These are phyloP conservation scores for Entelurus aequoreus DNA, from an alignment of 2,113 vertebrate species.

Conservation along the genomic window DNA sequence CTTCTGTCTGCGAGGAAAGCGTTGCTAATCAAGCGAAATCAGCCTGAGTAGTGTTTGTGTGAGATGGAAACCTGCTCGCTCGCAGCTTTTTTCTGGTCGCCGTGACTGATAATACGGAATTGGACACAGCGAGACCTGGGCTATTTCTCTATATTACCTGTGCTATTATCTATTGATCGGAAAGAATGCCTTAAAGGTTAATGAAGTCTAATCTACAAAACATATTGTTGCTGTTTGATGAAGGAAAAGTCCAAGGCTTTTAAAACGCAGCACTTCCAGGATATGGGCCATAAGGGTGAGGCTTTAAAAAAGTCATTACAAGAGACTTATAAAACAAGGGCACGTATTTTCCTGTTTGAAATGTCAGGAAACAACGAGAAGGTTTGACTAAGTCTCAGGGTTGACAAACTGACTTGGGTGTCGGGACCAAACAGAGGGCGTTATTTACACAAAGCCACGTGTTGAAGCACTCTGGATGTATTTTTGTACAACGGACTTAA, in stretches of 20 bases:
- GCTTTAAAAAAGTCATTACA: not conserved
- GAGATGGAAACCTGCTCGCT: conserved; percentile 37
- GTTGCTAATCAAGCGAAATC: conserved; percentile 54
- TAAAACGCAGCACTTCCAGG: not conserved
- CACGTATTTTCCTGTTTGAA: too few species aligned
- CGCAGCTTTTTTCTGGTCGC: conserved; percentile 40
- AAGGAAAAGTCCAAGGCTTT: not conserved
- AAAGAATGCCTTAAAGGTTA: conserved; percentile 13
- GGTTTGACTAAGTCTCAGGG: too few species aligned
- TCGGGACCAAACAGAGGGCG: too few species aligned
- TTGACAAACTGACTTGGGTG: too few species aligned
- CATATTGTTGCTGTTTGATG: not conserved
- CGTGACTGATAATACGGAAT: conserved; percentile 13
- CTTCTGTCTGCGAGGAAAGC: conserved; percentile 54
- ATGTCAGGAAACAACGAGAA: not conserved
- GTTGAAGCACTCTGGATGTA: too few species aligned
- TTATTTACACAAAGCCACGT: too few species aligned
- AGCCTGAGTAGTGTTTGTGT: conserved; percentile 27
- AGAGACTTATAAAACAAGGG: not conserved
- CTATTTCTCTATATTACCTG: not conserved
- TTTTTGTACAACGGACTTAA: too few species aligned
- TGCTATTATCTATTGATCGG: conserved; percentile 10
- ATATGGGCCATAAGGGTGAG: not conserved
- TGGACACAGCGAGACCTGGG: conserved; percentile 7
- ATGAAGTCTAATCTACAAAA: not conserved